Evolutionary conservation across 2,113 vertebrate genomes (phyloP).

Genomic region (Solea senegalensis): DNA sequence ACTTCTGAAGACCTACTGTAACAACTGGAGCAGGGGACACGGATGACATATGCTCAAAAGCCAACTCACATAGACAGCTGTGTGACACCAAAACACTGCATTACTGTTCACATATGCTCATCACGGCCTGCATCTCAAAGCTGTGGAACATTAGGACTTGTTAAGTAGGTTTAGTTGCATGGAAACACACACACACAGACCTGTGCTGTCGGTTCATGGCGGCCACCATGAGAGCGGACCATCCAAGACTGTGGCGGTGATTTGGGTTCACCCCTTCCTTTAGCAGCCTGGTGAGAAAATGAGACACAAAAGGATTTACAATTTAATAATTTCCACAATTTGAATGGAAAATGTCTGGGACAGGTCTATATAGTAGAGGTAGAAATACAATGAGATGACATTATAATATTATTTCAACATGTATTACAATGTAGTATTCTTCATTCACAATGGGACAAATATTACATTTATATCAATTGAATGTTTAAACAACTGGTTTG

Average conservation of each 20-base stretch:
- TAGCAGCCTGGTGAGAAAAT: slow-evolving; percentile 81
- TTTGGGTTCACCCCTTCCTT: slow-evolving; percentile 86
- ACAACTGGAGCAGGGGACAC: slow-evolving; percentile 44
- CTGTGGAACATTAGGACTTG: neutral
- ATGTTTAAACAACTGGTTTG: too few relatives aligned
- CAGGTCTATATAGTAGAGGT: neutral
- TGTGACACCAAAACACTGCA: neutral
- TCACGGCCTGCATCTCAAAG: neutral
- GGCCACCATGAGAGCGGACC: slow-evolving; percentile 95
- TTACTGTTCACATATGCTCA: slow-evolving; percentile 18
- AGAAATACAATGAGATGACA: neutral
- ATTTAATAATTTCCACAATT: neutral
- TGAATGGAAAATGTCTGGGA: neutral
- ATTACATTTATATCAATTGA: too few relatives aligned
- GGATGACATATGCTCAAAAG: slow-evolving; percentile 48
- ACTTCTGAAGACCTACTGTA: slow-evolving; percentile 72
- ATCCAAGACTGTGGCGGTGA: slow-evolving; percentile 89
- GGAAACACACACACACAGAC: slow-evolving; percentile 73
- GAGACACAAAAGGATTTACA: slow-evolving; percentile 12
- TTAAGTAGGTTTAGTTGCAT: neutral
- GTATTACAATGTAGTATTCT: too few relatives aligned
- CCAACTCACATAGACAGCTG: slow-evolving; percentile 52
- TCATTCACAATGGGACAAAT: too few relatives aligned
- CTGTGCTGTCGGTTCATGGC: slow-evolving; percentile 91
- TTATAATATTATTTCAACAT: neutral